phyloP scores from a whole-genome alignment of 2,888 invertebrate species.

The Dynastes tityus region DNA sequence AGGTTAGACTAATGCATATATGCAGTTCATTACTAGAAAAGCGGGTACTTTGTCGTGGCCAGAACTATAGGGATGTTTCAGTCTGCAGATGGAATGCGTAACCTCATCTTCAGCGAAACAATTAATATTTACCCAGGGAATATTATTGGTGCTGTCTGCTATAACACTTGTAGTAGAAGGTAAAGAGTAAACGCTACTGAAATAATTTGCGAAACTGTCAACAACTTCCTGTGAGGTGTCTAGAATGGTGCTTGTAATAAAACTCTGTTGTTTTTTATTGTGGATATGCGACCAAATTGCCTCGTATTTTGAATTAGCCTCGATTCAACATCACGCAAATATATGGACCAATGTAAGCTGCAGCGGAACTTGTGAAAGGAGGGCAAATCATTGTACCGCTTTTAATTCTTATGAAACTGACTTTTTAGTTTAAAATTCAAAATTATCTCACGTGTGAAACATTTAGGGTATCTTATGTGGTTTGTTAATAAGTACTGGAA shows the following conservation, averaged over 20 bases:
- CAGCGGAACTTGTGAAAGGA: neutral
- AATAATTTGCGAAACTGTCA: neutral
- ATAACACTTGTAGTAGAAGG: neutral
- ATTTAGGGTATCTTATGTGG: neutral
- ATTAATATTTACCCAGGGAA: too few species aligned
- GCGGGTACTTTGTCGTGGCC: too few species aligned
- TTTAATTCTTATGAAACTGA: neutral
- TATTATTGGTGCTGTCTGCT: too few species aligned
- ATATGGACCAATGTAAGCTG: neutral
- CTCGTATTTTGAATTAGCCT: neutral
- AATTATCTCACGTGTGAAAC: neutral
- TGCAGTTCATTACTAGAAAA: too few species aligned
- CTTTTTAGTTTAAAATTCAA: neutral
- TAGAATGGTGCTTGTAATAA: neutral
- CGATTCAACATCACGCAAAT: neutral
- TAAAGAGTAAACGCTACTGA: neutral
- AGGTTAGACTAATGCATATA: too few species aligned
- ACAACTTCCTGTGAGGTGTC: neutral
- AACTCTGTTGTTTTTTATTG: neutral
- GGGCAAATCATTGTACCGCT: neutral
- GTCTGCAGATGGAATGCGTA: too few species aligned
- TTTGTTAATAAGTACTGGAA: neutral
- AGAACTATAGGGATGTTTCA: too few species aligned
- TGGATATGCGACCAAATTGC: neutral
- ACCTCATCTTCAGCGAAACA: too few species aligned